Conservation (phyloP, 2,888 invertebrate genomes). For the Rhodophaea formosa region DNA sequence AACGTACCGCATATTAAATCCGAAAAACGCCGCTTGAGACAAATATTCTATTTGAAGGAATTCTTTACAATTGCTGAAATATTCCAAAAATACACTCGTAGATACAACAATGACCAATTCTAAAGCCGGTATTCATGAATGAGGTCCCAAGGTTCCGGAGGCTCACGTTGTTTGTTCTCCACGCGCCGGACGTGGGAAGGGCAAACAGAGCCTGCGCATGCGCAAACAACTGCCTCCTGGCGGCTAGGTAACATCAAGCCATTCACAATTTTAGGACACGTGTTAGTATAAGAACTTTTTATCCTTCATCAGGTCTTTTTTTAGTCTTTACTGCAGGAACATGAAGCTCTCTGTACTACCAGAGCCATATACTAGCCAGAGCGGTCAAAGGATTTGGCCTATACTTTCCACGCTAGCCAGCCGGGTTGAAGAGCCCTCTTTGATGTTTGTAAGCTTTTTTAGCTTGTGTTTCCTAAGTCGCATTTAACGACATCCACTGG, state of each 20-base stretch:
- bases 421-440: too few species aligned
- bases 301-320: background rate
- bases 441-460: too few species aligned
- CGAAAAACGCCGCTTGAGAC: too few species aligned
- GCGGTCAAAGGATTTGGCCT: too few species aligned
- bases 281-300: background rate
- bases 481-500: too few species aligned
- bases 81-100: background rate
- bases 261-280: slow-evolving; percentile 6
- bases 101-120: background rate
- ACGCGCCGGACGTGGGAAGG: slow-evolving; percentile 55
- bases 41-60: background rate
- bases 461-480: too few species aligned
- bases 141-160: slow-evolving; percentile 2
- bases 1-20: too few species aligned
- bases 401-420: too few species aligned
- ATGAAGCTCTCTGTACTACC: too few species aligned
- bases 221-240: slow-evolving; percentile 47
- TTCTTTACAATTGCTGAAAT: background rate
- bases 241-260: slow-evolving; percentile 35
- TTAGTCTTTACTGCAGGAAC: too few species aligned
- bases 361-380: too few species aligned
- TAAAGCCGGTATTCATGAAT: slow-evolving; percentile 7
- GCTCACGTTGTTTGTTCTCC: slow-evolving; percentile 23
- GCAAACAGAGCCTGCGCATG: slow-evolving; percentile 45